A percentile compares a stretch with the other conserved stretches of the same genome.
Conservation (phyloP, 2,113 vertebrate genomes). For the Crocuta crocuta region DNA sequence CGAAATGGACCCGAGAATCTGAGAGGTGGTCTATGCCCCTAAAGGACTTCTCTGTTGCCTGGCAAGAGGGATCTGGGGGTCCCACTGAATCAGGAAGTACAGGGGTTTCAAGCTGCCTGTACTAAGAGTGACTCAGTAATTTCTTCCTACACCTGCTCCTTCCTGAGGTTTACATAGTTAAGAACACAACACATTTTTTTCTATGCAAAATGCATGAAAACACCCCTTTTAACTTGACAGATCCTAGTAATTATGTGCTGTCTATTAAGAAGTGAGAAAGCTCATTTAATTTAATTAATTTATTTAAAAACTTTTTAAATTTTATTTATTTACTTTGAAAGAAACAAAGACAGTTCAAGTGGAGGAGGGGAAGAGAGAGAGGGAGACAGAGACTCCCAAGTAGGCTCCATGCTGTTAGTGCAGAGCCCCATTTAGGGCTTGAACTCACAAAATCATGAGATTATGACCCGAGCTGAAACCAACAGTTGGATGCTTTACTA, state of each 20-base stretch:
- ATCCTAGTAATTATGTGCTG: not conserved
- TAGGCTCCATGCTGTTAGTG: too few relatives aligned
- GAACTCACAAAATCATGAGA: not conserved
- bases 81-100: not conserved
- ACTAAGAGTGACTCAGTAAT: not conserved
- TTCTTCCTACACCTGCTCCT: not conserved
- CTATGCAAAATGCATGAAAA: not conserved
- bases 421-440: not conserved
- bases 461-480: not conserved
- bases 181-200: not conserved
- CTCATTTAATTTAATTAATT: not conserved
- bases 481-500: not conserved
- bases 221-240: not conserved
- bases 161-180: not conserved
- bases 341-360: too few relatives aligned
- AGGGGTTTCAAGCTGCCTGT: not conserved
- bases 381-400: too few relatives aligned
- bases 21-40: not conserved
- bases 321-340: not conserved
- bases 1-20: not conserved
- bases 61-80: not conserved
- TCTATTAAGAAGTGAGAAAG: not conserved
- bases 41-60: not conserved
- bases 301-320: not conserved
- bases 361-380: too few relatives aligned